Evolutionary conservation across 2,888 invertebrate genomes (phyloP).

Genomic region (Andrena fulva): DNA sequence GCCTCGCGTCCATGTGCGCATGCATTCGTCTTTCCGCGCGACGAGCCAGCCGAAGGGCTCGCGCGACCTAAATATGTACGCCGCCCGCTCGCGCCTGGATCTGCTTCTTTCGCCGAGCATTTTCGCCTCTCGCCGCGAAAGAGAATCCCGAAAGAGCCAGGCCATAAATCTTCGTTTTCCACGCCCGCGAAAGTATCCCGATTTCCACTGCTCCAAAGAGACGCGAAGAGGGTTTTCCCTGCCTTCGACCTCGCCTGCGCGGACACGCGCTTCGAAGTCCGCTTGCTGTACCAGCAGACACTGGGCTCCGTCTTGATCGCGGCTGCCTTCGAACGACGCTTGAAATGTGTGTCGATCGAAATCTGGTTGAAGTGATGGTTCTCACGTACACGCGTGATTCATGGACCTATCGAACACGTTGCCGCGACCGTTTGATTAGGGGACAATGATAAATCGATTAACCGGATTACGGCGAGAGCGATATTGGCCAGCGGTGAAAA

Average conservation of each 20-base stretch:
- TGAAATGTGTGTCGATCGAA: constrained; percentile 25
- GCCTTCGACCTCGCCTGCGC: neutral
- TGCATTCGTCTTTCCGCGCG: constrained; percentile 52
- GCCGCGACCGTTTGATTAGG: constrained; percentile 34
- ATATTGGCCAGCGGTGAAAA: constrained; percentile 35
- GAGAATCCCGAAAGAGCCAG: constrained; percentile 45
- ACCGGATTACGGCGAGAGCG: constrained; percentile 40
- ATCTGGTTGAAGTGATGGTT: constrained; percentile 19
- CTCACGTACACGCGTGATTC: constrained; percentile 31
- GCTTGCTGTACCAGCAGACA: neutral
- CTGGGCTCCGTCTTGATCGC: neutral
- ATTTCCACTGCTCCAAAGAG: constrained; percentile 24
- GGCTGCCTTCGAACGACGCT: constrained; percentile 8
- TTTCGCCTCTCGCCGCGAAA: constrained; percentile 37
- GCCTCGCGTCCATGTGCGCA: constrained; percentile 40
- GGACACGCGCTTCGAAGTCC: neutral
- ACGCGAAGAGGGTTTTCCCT: constrained; percentile 32
- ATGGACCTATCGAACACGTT: constrained; percentile 25
- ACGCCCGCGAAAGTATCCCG: constrained; percentile 56
- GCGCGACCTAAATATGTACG: constrained; percentile 65
- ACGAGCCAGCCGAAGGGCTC: constrained; percentile 48
- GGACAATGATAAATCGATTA: constrained; percentile 49
- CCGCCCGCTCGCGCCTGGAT: constrained; percentile 7
- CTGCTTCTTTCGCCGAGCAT: constrained; percentile 42
- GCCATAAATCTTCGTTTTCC: constrained; percentile 68